phyloP scores from a whole-genome alignment of 2,888 invertebrate genomes.

The Zhengitettix transpicula region DNA sequence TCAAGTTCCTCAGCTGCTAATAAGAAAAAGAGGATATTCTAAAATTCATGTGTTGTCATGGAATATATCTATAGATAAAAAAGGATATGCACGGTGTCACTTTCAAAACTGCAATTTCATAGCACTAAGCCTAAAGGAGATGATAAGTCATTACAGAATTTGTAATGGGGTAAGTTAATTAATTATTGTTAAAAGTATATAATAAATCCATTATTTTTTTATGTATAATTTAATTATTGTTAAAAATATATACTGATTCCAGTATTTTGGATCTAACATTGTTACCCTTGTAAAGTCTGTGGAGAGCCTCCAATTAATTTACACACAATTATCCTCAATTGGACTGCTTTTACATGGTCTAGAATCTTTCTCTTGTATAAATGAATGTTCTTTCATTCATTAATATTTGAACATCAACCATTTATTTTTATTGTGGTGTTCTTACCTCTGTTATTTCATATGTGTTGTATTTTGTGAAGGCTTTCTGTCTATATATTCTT shows the following conservation, averaged over 20 bases:
- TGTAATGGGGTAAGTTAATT: constrained; percentile 8
- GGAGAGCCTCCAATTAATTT: too few species aligned
- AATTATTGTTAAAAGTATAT: not conserved
- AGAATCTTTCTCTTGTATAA: too few species aligned
- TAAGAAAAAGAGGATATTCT: constrained; percentile 8
- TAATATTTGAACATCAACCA: too few species aligned
- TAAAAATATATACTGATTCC: not conserved
- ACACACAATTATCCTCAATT: too few species aligned
- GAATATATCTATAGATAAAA: constrained; percentile 15
- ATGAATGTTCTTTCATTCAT: too few species aligned
- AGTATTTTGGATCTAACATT: too few species aligned
- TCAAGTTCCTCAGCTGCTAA: not conserved
- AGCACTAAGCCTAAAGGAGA: constrained; percentile 16
- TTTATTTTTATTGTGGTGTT: too few species aligned
- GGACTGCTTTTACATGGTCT: too few species aligned
- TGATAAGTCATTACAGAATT: constrained; percentile 14
- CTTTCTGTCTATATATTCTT: too few species aligned
- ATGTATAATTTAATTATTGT: not conserved
- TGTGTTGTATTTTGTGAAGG: too few species aligned
- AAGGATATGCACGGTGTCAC: constrained; percentile 16
- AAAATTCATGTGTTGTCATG: constrained; percentile 15
- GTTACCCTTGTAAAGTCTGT: too few species aligned
- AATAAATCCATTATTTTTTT: not conserved
- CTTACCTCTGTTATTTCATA: too few species aligned
- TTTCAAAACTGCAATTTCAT: constrained; percentile 17